Percentiles rank a stretch among this genome's conserved stretches.
Conservation (phyloP, 2,888 invertebrate species). For the Dasypolia templi region DNA sequence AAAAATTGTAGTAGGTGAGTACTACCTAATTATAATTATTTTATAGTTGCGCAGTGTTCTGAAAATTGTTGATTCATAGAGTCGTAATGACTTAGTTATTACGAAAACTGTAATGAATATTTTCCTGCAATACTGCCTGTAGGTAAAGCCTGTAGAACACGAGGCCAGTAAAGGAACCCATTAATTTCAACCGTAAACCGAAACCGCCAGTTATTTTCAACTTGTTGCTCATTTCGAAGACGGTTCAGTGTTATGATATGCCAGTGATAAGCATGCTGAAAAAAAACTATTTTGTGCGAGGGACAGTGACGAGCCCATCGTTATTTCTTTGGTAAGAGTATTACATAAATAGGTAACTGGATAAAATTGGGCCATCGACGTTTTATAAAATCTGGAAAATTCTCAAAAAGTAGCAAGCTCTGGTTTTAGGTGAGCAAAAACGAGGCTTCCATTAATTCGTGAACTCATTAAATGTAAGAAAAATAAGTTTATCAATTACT, state of each 20-base stretch:
- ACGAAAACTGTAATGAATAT: conserved; percentile 28
- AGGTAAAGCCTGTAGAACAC: conserved; percentile 11
- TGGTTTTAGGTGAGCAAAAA: too few relatives aligned
- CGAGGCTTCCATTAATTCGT: not conserved
- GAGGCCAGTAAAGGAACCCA: conserved; percentile 22
- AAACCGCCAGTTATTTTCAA: conserved; percentile 21
- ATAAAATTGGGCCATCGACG: not conserved
- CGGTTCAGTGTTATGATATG: conserved; percentile 26
- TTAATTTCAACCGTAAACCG: too few relatives aligned
- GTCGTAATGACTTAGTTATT: conserved; percentile 6
- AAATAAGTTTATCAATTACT: conserved; percentile 6
- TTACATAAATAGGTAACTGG: not conserved
- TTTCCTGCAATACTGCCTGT: conserved; percentile 28
- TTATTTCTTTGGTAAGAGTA: conserved; percentile 25
- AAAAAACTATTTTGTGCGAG: conserved; percentile 8
- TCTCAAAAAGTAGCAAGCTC: not conserved
- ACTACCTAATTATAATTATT: not conserved
- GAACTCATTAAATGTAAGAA: not conserved
- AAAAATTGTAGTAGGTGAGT: conserved; percentile 66
- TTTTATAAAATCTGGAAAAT: conserved; percentile 2
- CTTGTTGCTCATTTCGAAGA: conserved; percentile 31
- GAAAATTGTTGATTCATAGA: conserved; percentile 18
- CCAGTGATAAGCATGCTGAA: conserved; percentile 23
- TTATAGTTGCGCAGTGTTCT: not conserved
- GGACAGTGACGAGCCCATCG: not conserved